Evolutionary conservation across 2,888 invertebrate species (phyloP), one percentile per base, ranked within the genome.

Genomic region (Zygogramma bicolorata): DNA sequence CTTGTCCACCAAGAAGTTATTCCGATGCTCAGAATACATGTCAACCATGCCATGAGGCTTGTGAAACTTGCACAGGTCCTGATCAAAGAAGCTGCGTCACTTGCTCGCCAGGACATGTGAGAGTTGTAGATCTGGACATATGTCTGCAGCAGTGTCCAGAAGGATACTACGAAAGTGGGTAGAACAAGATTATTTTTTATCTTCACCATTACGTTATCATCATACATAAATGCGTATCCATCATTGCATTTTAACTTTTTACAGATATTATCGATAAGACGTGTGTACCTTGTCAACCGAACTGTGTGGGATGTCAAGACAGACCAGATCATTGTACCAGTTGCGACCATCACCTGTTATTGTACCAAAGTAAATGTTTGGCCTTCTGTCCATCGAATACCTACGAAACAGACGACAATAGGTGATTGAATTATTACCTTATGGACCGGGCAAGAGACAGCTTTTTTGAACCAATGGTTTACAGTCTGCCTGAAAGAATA

Each of bases 61-160:
- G 97, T 83, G 93, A 94, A 84, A 95, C 94, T 15, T 97, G 97
- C 82, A 94, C 94, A 25, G 97, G 96, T 6, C 92, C 95, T 3
- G 95, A 95, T 10, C 95, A 94, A 84, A 95, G 95, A 84, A 95
- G 95, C 66, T 96, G 96, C 83, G 88, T 95, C 57, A 93, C 94
- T 1, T 96, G 96, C 86, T 93, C 95, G 0, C 94, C 95, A 3
- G 94, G 94, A 59, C 95, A 96, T 85, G 90, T 95, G 58, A 90
- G 94, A 82, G 94, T 96, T 63, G 92, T 93, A 15, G 96, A 96
- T 87, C 89, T 96, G 73, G 94, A 95, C 49, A 94, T 96, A 20
- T 97, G 97, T 82, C 89, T 96, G 72, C 95, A 95, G 85, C 93
- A 94, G 81, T 97, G 97, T 84, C 96, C 96, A 0, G 95, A 96